Percentiles rank a stretch among this genome's conserved stretches.
phyloP scores from a whole-genome alignment of 2,888 invertebrate species.

The Coelinius sp. region DNA sequence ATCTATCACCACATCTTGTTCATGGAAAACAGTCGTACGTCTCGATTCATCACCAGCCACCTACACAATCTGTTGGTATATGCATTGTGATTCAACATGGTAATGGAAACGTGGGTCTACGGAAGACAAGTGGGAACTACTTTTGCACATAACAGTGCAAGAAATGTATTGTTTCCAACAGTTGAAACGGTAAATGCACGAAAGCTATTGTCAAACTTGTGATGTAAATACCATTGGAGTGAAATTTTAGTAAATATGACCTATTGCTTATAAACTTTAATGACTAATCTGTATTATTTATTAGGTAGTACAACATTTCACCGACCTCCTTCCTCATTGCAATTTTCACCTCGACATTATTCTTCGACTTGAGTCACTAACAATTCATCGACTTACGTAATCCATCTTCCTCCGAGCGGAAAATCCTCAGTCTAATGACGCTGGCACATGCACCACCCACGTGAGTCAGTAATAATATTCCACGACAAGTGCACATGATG shows the following conservation, averaged over 20 bases:
- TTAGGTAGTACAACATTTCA: not conserved
- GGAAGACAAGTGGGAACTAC: not conserved
- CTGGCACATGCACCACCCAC: constrained; percentile 13
- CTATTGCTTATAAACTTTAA: no score
- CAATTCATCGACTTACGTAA: not conserved
- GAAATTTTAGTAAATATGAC: not conserved
- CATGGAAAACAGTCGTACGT: not conserved
- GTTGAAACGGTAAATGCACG: not conserved
- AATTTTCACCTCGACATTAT: not conserved
- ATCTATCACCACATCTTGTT: not conserved
- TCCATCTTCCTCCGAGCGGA: not conserved
- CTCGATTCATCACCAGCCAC: not conserved
- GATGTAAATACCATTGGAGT: not conserved
- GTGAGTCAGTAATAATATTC: constrained; percentile 5
- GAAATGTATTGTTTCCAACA: not conserved
- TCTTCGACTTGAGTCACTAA: not conserved
- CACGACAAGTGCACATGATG: not conserved
- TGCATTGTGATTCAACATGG: not conserved
- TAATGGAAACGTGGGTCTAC: not conserved
- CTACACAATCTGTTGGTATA: not conserved
- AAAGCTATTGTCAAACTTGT: not conserved
- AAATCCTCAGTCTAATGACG: constrained; percentile 11
- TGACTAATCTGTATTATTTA: no score
- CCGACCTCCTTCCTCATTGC: not conserved
- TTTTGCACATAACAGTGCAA: not conserved